A percentile compares a stretch with the other conserved stretches of the same genome.
These are phyloP conservation scores for Chrysogorgia sp. DNA, from an alignment of 92 coral and sea anemone species.

Conservation along the genomic window DNA sequence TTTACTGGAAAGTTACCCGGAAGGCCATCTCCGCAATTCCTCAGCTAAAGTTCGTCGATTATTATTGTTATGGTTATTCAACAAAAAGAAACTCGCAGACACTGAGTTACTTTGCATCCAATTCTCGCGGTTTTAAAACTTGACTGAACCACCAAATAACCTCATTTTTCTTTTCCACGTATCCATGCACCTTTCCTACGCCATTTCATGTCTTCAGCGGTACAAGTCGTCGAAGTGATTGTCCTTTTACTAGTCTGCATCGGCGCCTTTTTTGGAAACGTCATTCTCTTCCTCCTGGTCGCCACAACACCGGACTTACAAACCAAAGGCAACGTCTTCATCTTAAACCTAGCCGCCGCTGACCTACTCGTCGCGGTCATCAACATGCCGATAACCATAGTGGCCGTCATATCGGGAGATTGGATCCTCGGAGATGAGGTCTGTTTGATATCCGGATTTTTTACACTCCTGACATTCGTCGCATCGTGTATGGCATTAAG, in stretches of 20 bases:
- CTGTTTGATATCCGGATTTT: constrained; percentile 71
- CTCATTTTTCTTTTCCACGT: too few relatives aligned
- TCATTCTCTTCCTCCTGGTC: constrained; percentile 65
- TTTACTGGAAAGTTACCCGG: too few relatives aligned
- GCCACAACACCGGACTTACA: constrained; percentile 55
- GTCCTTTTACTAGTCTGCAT: constrained; percentile 35
- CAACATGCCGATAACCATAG: constrained; percentile 88
- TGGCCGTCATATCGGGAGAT: constrained; percentile 54
- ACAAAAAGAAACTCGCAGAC: too few relatives aligned
- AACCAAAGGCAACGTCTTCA: constrained; percentile 68
- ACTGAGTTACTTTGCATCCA: too few relatives aligned
- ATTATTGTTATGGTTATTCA: too few relatives aligned
- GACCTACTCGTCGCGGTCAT: constrained; percentile 76
- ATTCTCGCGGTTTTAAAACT: too few relatives aligned
- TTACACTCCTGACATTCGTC: constrained; percentile 78
- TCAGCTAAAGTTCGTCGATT: too few relatives aligned
- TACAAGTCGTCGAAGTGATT: constrained; percentile 28
- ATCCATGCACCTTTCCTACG: too few relatives aligned
- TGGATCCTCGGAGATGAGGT: constrained; percentile 71
- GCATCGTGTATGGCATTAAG: constrained; percentile 82
- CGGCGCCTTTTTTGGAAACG: constrained; percentile 68
- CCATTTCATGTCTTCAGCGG: constrained; percentile 15
- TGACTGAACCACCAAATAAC: too few relatives aligned
- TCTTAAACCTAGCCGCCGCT: constrained; percentile 87
- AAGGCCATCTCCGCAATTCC: too few relatives aligned